Conservation (phyloP, 2,113 vertebrate species). For the Barnardius zonarius region DNA sequence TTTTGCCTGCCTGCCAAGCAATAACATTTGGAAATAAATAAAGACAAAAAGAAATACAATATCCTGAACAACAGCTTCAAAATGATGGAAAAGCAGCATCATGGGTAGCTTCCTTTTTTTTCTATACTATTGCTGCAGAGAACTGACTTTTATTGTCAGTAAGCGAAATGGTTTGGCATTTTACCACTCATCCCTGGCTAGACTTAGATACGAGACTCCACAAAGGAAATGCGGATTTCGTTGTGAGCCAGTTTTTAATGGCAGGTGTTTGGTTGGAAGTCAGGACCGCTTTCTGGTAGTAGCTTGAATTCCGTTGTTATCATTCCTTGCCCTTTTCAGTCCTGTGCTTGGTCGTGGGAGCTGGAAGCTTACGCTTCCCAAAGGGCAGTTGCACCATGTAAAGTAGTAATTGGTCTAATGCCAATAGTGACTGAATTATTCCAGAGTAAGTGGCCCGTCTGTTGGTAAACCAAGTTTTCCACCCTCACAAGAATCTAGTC, state of each 20-base stretch:
- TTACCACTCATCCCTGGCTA: background rate
- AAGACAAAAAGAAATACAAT: constrained; percentile 18
- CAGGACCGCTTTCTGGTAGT: background rate
- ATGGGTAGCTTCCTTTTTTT: background rate
- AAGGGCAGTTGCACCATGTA: background rate
- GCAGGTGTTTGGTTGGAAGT: background rate
- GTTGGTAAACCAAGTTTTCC: constrained; percentile 25
- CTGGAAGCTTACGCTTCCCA: background rate
- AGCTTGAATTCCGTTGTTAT: background rate
- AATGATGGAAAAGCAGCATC: background rate
- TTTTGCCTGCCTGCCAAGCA: constrained; percentile 34
- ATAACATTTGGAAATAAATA: constrained; percentile 35
- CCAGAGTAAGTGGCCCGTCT: background rate
- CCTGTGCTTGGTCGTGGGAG: background rate
- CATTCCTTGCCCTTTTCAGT: constrained; percentile 11
- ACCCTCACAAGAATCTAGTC: background rate
- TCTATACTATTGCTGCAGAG: background rate
- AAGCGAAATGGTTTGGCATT: background rate
- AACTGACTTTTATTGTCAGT: background rate
- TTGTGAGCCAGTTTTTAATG: background rate
- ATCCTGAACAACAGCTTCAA: background rate
- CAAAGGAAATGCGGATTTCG: background rate
- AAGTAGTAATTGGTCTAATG: background rate
- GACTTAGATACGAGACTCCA: background rate
- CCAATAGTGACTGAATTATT: background rate